A percentile compares a stretch with the other conserved stretches of the same genome.
These are phyloP conservation scores for Notolepis coatsorum DNA, from an alignment of 2,797 vertebrate genomes.

Conservation along the genomic window DNA sequence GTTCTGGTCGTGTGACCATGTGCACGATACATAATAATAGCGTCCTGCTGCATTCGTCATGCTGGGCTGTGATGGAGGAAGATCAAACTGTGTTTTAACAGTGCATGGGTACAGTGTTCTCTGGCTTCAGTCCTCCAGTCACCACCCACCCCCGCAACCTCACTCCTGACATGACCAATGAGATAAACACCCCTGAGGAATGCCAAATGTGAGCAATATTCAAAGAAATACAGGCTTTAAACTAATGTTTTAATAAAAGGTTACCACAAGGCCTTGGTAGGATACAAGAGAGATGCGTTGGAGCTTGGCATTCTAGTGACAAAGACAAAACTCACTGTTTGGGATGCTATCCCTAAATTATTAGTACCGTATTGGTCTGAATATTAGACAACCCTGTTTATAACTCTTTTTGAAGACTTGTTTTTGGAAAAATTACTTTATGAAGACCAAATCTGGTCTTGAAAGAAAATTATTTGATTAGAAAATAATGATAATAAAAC, in stretches of 20 bases:
- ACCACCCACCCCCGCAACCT: background rate
- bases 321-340: background rate
- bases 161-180: constrained; percentile 1
- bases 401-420: too few species aligned
- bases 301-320: constrained; percentile 2
- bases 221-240: background rate
- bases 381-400: too few species aligned
- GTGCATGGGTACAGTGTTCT: background rate
- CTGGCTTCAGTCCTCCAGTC: background rate
- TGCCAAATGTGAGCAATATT: constrained; percentile 15
- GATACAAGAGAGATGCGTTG: background rate
- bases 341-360: too few species aligned
- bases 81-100: background rate
- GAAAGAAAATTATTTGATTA: too few species aligned
- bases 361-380: too few species aligned
- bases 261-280: background rate
- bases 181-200: constrained; percentile 4
- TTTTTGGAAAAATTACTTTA: too few species aligned
- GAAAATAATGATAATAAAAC: too few species aligned
- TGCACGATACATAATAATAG: too few species aligned
- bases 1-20: too few species aligned
- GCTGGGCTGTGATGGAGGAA: constrained; percentile 1
- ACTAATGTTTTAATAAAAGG: constrained; percentile 8
- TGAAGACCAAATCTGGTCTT: too few species aligned
- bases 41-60: background rate